Conservation (phyloP, 2,888 invertebrate species). For the Eupeodes luniger region DNA sequence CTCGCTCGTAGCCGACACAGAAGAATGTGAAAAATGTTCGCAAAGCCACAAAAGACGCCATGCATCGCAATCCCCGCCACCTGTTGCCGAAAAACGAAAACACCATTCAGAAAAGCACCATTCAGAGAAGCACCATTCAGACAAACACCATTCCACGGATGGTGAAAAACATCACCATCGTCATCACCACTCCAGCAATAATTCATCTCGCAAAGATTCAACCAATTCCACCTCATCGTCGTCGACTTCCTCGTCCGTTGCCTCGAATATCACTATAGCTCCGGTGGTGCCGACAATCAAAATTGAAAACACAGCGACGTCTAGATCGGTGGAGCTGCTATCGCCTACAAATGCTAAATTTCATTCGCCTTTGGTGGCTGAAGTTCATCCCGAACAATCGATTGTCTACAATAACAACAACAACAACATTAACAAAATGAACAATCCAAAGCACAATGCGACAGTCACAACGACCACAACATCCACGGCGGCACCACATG, state of each 20-base stretch:
- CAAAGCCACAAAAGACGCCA: slow-evolving; percentile 80
- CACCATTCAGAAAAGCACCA: slow-evolving; percentile 78
- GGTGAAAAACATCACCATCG: slow-evolving; percentile 77
- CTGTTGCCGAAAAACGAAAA: slow-evolving; percentile 81
- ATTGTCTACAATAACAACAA: slow-evolving; percentile 63
- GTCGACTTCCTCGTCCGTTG: slow-evolving; percentile 57
- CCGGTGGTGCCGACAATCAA: slow-evolving; percentile 65
- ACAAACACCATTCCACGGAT: slow-evolving; percentile 56
- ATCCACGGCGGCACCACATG: slow-evolving; percentile 78
- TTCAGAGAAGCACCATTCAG: slow-evolving; percentile 80
- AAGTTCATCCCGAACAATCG: slow-evolving; percentile 83
- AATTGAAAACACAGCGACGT: slow-evolving; percentile 69
- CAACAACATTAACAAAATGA: slow-evolving; percentile 13
- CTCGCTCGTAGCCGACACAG: slow-evolving; percentile 83
- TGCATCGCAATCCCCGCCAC: slow-evolving; percentile 80
- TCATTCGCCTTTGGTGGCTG: slow-evolving; percentile 82
- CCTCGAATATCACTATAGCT: slow-evolving; percentile 53
- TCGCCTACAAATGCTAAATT: slow-evolving; percentile 81
- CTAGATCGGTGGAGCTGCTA: slow-evolving; percentile 77
- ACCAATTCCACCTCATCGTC: slow-evolving; percentile 59
- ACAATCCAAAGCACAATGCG: slow-evolving; percentile 76
- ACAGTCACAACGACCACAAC: slow-evolving; percentile 82
- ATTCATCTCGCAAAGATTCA: slow-evolving; percentile 69
- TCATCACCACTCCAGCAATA: slow-evolving; percentile 74
- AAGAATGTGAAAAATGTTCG: slow-evolving; percentile 84